These are phyloP conservation scores for Alcis repandata DNA, from an alignment of 2,888 invertebrate species.

Conservation along the genomic window DNA sequence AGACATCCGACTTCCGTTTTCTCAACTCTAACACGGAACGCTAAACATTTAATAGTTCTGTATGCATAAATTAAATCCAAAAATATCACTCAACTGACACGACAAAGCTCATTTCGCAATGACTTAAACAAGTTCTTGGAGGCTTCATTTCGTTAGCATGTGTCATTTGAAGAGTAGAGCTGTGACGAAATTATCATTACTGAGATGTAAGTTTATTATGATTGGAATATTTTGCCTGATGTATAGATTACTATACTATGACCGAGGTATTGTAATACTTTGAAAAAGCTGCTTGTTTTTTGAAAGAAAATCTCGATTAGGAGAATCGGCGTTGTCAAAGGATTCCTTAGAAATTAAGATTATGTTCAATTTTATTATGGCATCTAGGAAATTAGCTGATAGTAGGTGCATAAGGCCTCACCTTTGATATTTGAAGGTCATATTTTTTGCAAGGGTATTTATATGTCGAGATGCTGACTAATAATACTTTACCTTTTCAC, in stretches of 20 bases:
- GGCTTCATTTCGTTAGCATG: conserved; percentile 43
- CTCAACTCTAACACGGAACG: conserved; percentile 12
- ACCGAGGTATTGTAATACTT: too few species aligned
- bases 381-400: neutral
- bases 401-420: too few species aligned
- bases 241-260: too few species aligned
- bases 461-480: conserved; percentile 5
- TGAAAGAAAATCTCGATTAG: too few species aligned
- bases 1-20: conserved; percentile 18
- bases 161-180: conserved; percentile 34
- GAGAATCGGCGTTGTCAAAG: neutral
- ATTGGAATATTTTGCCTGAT: neutral
- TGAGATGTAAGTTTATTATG: neutral
- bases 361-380: neutral
- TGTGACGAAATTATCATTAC: conserved; percentile 18
- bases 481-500: conserved; percentile 6
- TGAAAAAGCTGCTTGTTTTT: too few species aligned
- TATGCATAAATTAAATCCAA: conserved; percentile 27
- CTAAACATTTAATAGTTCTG: conserved; percentile 25
- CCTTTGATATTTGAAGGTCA: conserved; percentile 3
- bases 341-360: neutral
- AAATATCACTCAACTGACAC: conserved; percentile 29
- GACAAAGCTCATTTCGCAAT: conserved; percentile 43
- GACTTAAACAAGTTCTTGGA: conserved; percentile 44
- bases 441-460: neutral